Evolutionary conservation across 2,797 vertebrate genomes (phyloP), one percentile per base, ranked within the genome.

Genomic region (Parauchenoglanis ngamensis): DNA sequence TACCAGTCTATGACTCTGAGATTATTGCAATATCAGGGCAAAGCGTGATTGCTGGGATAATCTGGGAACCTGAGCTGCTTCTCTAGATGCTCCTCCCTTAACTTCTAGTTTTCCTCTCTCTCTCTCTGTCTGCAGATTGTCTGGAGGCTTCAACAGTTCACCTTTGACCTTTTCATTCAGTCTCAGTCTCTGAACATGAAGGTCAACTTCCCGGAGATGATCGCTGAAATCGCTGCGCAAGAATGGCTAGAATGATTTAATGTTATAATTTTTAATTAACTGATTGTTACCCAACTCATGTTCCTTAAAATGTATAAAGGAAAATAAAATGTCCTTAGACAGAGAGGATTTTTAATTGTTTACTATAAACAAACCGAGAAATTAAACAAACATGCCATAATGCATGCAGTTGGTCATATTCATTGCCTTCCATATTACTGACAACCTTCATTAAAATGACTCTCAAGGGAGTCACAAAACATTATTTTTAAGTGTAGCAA

Each of bases 201-300:
- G 91, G 97, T 99, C 95, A 98, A 96, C 96, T 99, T 98, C 92
- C 98, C 98, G 0, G 98, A 99, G 95, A 99, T 99, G 98, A 99
- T 99, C 92, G 97, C 97, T 7, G 98, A 99, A 94, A 99, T 99
- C 90, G 31, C 28, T 23, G 1, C 11, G 23, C n/a, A 10, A 5
- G 12, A 49, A 54, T 54, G 25, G 13, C 31, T 80, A 35, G 23
- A 59, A 79, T 44, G 8, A 57, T 56, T 21, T 12, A 19, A 19
- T 31, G 21, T 28, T 8, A 19, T 31, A 21, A 78, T 0, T 40
- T 40, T 40, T 40, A 40, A 57, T 56, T 28, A 59, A 35, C 10
- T 7, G 52, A 56, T 31, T 35, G 15, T 57, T 57, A 44, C 35
- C 35, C 6, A 46, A 40, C 40, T 28, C 13, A 15, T 81, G 28